A percentile compares a stretch with the other conserved stretches of the same genome.
Conservation (phyloP, 2,113 vertebrate genomes). For the Panthera leo region DNA sequence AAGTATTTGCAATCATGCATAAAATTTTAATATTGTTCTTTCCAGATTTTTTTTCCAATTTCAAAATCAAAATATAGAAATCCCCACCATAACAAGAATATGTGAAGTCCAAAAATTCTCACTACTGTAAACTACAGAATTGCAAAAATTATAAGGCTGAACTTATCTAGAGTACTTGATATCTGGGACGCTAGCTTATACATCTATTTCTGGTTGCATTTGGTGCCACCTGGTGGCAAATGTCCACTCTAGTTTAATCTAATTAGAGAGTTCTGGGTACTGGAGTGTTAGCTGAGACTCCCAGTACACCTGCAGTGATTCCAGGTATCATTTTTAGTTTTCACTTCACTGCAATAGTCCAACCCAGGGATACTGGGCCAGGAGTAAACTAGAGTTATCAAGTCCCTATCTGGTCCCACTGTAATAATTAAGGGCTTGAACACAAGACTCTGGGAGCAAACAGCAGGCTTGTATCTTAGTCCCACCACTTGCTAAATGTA, state of each 20-base stretch:
- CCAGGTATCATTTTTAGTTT: neutral
- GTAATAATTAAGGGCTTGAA: neutral
- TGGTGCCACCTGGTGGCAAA: constrained; percentile 71
- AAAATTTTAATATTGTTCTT: neutral
- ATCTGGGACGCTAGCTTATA: neutral
- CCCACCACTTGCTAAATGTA: neutral
- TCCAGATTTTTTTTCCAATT: neutral
- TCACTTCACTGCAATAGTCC: neutral
- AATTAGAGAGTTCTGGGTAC: neutral
- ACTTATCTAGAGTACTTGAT: neutral
- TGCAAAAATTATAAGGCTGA: neutral
- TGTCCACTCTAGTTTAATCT: neutral
- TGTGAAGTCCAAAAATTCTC: neutral
- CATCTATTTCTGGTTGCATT: constrained; percentile 27
- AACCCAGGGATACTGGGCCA: neutral
- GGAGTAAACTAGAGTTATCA: neutral
- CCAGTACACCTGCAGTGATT: neutral
- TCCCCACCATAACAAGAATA: neutral
- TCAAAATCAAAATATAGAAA: neutral
- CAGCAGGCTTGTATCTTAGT: neutral
- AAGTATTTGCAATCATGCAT: neutral
- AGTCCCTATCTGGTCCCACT: neutral
- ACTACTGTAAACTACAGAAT: neutral
- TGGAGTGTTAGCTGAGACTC: neutral
- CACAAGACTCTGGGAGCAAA: neutral